Percentiles rank a stretch among this genome's conserved stretches.
Conservation (phyloP, 2,888 invertebrate species). For the Drosophila birchii region DNA sequence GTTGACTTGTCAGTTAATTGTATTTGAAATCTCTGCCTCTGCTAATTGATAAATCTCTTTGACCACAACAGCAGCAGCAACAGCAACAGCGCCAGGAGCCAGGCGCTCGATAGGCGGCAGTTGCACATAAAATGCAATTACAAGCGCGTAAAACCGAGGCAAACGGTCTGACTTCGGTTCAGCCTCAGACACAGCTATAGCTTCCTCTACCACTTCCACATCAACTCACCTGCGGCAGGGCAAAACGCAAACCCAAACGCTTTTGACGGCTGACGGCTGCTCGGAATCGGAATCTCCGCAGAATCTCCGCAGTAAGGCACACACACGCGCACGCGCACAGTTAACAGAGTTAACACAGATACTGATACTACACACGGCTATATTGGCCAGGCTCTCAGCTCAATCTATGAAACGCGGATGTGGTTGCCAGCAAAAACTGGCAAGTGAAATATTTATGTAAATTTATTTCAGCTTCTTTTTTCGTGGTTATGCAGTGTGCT, state of each 20-base stretch:
- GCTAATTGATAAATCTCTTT: slow-evolving; percentile 68
- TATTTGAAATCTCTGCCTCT: slow-evolving; percentile 68
- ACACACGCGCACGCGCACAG: slow-evolving; percentile 28
- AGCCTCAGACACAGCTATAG: background rate
- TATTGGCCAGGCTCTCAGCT: slow-evolving; percentile 57
- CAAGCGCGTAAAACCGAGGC: slow-evolving; percentile 53
- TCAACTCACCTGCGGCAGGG: slow-evolving; percentile 38
- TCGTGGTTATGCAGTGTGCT: slow-evolving; percentile 29
- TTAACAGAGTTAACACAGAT: slow-evolving; percentile 27
- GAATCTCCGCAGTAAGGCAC: slow-evolving; percentile 37
- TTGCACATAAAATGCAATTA: slow-evolving; percentile 74
- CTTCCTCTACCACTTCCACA: slow-evolving; percentile 7
- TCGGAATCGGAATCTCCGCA: slow-evolving; percentile 24
- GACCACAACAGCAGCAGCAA: background rate
- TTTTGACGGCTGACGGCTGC: slow-evolving; percentile 25
- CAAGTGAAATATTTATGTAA: slow-evolving; percentile 80
- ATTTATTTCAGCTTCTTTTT: slow-evolving; percentile 73
- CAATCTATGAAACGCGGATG: slow-evolving; percentile 70
- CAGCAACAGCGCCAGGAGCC: slow-evolving; percentile 17
- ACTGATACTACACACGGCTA: slow-evolving; percentile 32
- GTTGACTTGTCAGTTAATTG: slow-evolving; percentile 67
- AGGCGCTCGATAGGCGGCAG: slow-evolving; percentile 43
- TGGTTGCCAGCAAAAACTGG: slow-evolving; percentile 63
- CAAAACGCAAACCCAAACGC: slow-evolving; percentile 19
- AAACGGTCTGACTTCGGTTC: slow-evolving; percentile 22